phyloP scores from a whole-genome alignment of 2,888 invertebrate genomes.

The Cataglyphis albicans region DNA sequence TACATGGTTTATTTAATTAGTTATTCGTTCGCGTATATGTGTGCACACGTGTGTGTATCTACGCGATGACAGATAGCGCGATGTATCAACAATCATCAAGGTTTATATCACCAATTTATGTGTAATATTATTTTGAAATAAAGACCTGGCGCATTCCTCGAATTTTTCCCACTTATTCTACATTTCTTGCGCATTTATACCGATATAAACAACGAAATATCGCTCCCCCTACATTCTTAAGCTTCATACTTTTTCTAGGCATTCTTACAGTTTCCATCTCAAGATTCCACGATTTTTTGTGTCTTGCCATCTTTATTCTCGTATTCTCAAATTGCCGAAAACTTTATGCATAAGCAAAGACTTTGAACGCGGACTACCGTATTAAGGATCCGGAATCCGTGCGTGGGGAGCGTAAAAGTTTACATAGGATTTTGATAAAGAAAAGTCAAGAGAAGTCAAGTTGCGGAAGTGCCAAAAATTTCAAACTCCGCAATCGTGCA shows the following conservation, averaged over 20 bases:
- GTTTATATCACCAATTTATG: conserved; percentile 14
- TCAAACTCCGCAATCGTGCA: background rate
- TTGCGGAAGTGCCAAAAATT: background rate
- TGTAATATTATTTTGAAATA: background rate
- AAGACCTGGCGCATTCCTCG: background rate
- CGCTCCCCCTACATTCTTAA: background rate
- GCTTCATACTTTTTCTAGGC: conserved; percentile 3
- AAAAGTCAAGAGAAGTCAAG: background rate
- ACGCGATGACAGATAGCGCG: conserved; percentile 24
- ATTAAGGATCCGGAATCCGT: background rate
- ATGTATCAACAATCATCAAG: conserved; percentile 15
- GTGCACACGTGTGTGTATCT: no score
- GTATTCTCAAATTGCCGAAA: conserved; percentile 14
- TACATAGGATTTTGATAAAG: background rate
- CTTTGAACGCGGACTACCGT: background rate
- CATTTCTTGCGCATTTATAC: background rate
- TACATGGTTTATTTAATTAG: conserved; percentile 36
- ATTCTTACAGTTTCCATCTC: background rate
- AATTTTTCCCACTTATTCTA: background rate
- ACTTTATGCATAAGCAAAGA: background rate
- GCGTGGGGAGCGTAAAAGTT: background rate
- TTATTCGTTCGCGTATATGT: background rate
- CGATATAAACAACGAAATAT: conserved; percentile 1
- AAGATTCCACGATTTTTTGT: background rate
- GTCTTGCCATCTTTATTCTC: background rate